phyloP scores from a whole-genome alignment of 2,113 vertebrate species.

The Oncorhynchus nerka region DNA sequence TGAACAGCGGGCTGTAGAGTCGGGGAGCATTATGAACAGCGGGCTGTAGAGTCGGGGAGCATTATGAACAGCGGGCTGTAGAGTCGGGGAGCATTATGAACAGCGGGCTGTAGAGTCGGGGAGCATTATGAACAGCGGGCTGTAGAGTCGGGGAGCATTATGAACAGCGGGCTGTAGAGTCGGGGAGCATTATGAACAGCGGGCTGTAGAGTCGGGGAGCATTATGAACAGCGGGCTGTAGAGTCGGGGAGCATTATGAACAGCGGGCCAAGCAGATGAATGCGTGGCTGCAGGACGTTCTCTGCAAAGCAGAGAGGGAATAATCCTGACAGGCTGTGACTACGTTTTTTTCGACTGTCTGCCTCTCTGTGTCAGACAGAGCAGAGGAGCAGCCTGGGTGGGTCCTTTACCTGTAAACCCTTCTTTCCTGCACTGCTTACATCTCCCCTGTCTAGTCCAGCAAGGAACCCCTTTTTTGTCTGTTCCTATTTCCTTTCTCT shows the following conservation, averaged over 20 bases:
- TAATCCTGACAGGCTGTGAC: slow-evolving; percentile 65
- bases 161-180: slow-evolving; percentile 29
- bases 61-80: slow-evolving; percentile 32
- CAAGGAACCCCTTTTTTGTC: slow-evolving; percentile 46
- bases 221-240: slow-evolving; percentile 32
- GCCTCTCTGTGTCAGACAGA: slow-evolving; percentile 50
- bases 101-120: slow-evolving; percentile 25
- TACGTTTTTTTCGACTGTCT: slow-evolving; percentile 60
- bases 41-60: slow-evolving; percentile 18
- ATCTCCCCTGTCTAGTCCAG: slow-evolving; percentile 28
- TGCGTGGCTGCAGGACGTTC: slow-evolving; percentile 47
- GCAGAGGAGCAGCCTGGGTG: slow-evolving; percentile 7
- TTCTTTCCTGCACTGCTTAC: not conserved
- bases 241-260: slow-evolving; percentile 30
- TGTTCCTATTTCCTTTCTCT: slow-evolving; percentile 42
- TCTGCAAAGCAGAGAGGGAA: slow-evolving; percentile 39
- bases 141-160: slow-evolving; percentile 27
- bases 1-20: slow-evolving; percentile 27
- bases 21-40: slow-evolving; percentile 30
- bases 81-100: slow-evolving; percentile 32
- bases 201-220: slow-evolving; percentile 18
- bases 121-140: slow-evolving; percentile 29
- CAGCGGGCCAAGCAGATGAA: slow-evolving; percentile 27
- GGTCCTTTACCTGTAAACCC: slow-evolving; percentile 36
- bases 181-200: slow-evolving; percentile 30